phyloP scores from a whole-genome alignment of 2,113 vertebrate genomes.

The Dermatemys mawii region DNA sequence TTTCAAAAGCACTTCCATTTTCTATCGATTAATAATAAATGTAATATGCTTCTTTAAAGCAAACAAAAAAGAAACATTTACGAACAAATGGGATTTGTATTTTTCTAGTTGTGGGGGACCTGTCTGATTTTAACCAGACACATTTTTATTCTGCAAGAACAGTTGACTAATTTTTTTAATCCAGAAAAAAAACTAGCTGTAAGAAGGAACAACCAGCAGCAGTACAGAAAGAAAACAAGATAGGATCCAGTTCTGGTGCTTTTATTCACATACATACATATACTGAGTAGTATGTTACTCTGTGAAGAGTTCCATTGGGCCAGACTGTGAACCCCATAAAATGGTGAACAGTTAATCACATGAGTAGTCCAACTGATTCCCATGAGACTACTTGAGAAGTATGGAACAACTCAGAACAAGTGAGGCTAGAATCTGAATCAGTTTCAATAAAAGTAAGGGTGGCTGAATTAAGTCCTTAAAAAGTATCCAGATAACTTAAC shows the following conservation, averaged over 20 bases:
- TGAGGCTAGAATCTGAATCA: conserved; percentile 33
- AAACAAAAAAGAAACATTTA: conserved; percentile 52
- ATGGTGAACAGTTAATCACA: not conserved
- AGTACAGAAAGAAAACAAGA: conserved; percentile 33
- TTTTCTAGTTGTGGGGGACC: conserved; percentile 40
- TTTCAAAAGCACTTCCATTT: conserved; percentile 43
- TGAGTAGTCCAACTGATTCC: conserved; percentile 39
- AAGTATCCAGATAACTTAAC: conserved; percentile 25
- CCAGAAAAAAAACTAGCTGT: conserved; percentile 54
- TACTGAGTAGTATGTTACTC: not conserved
- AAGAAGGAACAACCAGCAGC: conserved; percentile 39
- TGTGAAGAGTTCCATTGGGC: not conserved
- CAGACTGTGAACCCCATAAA: not conserved
- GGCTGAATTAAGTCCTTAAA: conserved; percentile 31
- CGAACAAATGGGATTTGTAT: conserved; percentile 63
- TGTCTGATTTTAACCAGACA: conserved; percentile 62
- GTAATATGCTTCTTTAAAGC: conserved; percentile 56
- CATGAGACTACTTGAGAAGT: conserved; percentile 29
- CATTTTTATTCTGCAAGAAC: conserved; percentile 24
- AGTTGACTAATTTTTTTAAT: conserved; percentile 49
- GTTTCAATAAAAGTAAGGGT: conserved; percentile 25
- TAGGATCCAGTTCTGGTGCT: conserved; percentile 33
- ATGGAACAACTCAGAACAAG: not conserved
- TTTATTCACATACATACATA: too few species aligned
- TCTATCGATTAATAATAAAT: conserved; percentile 67